These are phyloP conservation scores for Microtus ochrogaster DNA, from an alignment of 2,113 vertebrate species.

Conservation along the genomic window DNA sequence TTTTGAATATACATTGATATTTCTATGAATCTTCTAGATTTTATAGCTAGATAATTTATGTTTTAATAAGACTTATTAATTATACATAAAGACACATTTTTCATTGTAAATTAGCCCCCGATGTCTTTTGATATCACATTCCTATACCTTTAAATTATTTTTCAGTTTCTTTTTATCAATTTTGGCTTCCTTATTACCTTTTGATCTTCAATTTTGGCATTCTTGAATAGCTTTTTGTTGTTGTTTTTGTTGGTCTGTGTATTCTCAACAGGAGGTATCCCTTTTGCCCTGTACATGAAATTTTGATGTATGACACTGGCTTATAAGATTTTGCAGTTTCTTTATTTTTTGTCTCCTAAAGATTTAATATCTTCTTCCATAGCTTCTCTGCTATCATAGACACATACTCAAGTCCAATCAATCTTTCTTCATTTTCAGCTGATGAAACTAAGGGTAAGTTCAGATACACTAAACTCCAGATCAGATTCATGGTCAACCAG, in stretches of 20 bases:
- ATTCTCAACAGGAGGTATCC: not conserved
- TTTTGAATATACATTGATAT: not conserved
- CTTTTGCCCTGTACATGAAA: not conserved
- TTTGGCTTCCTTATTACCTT: not conserved
- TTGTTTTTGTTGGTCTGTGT: no score
- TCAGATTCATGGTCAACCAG: not conserved
- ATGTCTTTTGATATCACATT: not conserved
- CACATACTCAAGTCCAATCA: not conserved
- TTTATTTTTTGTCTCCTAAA: not conserved
- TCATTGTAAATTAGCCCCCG: not conserved
- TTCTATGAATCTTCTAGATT: not conserved
- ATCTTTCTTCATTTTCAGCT: not conserved
- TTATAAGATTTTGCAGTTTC: not conserved
- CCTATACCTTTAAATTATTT: constrained; percentile 18
- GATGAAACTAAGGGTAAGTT: not conserved
- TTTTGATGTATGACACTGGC: not conserved
- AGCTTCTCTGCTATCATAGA: not conserved
- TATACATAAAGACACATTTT: not conserved
- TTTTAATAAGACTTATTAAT: not conserved
- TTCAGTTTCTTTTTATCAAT: not conserved
- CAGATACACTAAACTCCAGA: not conserved
- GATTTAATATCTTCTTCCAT: not conserved
- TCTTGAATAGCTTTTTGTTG: not conserved
- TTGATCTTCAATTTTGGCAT: not conserved
- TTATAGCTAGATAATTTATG: not conserved